Conservation (phyloP, 2,113 vertebrate genomes). For the Acanthochromis polyacanthus region DNA sequence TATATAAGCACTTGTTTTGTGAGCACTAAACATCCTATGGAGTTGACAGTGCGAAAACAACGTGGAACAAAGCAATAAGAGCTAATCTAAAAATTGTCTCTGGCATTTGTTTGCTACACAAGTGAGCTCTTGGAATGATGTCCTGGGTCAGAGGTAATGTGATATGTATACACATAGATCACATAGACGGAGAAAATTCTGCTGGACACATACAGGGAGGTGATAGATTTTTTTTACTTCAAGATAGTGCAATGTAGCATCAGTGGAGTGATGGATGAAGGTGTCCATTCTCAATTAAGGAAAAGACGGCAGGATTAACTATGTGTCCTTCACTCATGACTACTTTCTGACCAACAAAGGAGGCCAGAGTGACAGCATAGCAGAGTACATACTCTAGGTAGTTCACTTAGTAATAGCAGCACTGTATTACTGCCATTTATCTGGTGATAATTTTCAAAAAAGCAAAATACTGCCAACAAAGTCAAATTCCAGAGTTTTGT, state of each 20-base stretch:
- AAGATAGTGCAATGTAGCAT: neutral
- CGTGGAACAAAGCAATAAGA: neutral
- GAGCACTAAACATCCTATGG: neutral
- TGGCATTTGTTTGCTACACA: constrained; percentile 20
- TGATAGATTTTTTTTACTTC: neutral
- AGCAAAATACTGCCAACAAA: too few species aligned
- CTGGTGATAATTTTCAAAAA: too few species aligned
- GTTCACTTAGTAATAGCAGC: too few species aligned
- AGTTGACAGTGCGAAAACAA: neutral
- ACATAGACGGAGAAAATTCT: neutral
- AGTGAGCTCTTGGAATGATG: constrained; percentile 20
- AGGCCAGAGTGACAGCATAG: too few species aligned
- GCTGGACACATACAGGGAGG: neutral
- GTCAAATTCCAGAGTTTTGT: too few species aligned
- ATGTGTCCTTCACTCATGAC: neutral
- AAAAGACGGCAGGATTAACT: neutral
- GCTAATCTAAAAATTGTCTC: neutral
- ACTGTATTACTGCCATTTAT: too few species aligned
- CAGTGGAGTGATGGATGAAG: neutral
- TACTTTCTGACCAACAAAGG: neutral
- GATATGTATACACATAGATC: neutral
- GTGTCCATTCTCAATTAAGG: neutral
- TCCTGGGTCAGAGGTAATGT: constrained; percentile 8
- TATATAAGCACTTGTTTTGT: neutral
- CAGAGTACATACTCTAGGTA: too few species aligned